Percentiles rank a stretch among this genome's conserved stretches.
These are phyloP conservation scores for Pitangus sulphuratus DNA, from an alignment of 2,797 vertebrate species.

Conservation along the genomic window DNA sequence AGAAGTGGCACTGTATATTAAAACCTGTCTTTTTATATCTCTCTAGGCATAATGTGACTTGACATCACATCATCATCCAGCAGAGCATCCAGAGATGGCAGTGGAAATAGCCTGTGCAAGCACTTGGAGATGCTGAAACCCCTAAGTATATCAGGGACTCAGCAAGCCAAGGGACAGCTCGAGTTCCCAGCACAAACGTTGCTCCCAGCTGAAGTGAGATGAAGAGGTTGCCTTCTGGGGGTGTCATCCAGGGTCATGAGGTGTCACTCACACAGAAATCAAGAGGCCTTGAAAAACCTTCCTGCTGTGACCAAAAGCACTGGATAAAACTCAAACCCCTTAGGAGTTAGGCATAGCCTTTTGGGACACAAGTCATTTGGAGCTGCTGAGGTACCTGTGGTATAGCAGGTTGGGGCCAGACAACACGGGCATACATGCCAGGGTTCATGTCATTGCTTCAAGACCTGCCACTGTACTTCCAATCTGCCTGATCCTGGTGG, in stretches of 20 bases:
- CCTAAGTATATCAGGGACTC: neutral
- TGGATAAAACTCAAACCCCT: neutral
- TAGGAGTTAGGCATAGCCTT: neutral
- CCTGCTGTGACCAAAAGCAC: neutral
- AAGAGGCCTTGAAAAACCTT: neutral
- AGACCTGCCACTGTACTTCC: neutral
- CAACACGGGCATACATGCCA: fast-evolving
- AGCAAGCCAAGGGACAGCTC: neutral
- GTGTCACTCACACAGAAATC: neutral
- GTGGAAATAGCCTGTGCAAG: neutral
- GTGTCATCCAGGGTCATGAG: neutral
- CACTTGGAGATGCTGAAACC: neutral
- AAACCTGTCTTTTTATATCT: constrained; percentile 46
- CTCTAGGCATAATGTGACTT: constrained; percentile 17
- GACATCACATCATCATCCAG: neutral
- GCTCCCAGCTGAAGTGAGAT: neutral
- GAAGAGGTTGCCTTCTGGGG: neutral
- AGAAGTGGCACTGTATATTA: neutral
- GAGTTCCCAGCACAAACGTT: neutral
- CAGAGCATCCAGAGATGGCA: neutral
- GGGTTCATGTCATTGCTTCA: neutral
- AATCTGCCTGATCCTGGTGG: neutral
- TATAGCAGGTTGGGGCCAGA: neutral
- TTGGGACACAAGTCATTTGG: neutral
- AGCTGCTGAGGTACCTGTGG: neutral